Evolutionary conservation across 2,888 invertebrate species (phyloP).

Genomic region (Vanessa cardui): DNA sequence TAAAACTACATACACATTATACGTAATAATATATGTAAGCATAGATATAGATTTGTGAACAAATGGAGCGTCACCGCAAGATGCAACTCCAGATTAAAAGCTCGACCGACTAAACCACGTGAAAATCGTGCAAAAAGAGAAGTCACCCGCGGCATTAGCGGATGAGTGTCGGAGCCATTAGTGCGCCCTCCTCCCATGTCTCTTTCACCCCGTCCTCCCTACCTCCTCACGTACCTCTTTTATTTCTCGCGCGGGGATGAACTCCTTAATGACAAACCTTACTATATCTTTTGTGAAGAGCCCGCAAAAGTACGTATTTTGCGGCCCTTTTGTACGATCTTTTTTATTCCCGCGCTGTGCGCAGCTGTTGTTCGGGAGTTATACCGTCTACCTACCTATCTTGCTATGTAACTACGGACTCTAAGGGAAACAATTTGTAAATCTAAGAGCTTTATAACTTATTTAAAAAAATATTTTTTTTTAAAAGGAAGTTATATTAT

Average conservation of each 20-base stretch:
- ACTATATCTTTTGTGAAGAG: slow-evolving; percentile 83
- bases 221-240: slow-evolving; percentile 75
- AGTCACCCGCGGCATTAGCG: slow-evolving; percentile 83
- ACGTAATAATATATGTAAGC: slow-evolving; percentile 20
- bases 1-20: background rate
- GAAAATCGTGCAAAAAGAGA: slow-evolving; percentile 82
- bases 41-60: slow-evolving; percentile 47
- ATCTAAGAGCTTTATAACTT: background rate
- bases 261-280: slow-evolving; percentile 84
- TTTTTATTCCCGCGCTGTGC: slow-evolving; percentile 72
- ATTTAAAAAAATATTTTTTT: background rate
- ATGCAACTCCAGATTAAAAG: slow-evolving; percentile 80
- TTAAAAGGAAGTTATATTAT: background rate
- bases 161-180: slow-evolving; percentile 83
- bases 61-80: slow-evolving; percentile 73
- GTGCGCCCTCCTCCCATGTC: slow-evolving; percentile 60
- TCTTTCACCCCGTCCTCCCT: slow-evolving; percentile 47
- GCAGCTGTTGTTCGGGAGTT: slow-evolving; percentile 47
- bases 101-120: slow-evolving; percentile 80
- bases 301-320: slow-evolving; percentile 82
- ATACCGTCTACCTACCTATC: slow-evolving; percentile 8
- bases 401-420: slow-evolving; percentile 11
- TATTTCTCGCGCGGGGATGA: slow-evolving; percentile 83
- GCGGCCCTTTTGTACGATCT: slow-evolving; percentile 79
- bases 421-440: slow-evolving; percentile 14